phyloP scores from a whole-genome alignment of 2,113 vertebrate genomes.

The Carassius carassius region DNA sequence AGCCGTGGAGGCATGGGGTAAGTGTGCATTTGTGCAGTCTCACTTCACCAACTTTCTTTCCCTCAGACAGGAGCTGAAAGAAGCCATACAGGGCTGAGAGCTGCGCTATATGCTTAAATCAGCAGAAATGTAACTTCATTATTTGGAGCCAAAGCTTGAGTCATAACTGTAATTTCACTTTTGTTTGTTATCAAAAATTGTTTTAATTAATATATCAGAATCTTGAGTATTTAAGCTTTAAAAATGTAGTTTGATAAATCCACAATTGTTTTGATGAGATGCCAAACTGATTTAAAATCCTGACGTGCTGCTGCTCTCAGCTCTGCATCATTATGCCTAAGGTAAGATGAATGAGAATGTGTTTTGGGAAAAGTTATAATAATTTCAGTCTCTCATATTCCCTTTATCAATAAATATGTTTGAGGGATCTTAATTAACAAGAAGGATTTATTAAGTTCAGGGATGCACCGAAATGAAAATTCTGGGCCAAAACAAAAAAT shows the following conservation, averaged over 20 bases:
- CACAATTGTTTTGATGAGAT: neutral
- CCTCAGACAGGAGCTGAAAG: conserved; percentile 79
- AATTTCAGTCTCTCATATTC: neutral
- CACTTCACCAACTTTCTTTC: conserved; percentile 42
- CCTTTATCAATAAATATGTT: neutral
- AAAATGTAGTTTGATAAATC: too few relatives aligned
- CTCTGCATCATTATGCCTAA: conserved; percentile 59
- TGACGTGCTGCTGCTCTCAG: conserved; percentile 3
- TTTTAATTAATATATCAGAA: neutral
- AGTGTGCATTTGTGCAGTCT: conserved; percentile 77
- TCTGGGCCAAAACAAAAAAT: too few relatives aligned
- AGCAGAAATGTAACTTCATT: neutral
- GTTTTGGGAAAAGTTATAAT: conserved; percentile 13
- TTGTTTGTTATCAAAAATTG: too few relatives aligned
- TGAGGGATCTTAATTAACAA: neutral
- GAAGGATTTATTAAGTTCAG: neutral
- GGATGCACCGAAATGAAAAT: too few relatives aligned
- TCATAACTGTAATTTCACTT: neutral
- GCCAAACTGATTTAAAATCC: neutral
- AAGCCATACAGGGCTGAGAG: conserved; percentile 82
- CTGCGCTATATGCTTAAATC: neutral
- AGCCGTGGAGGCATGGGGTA: conserved; percentile 98
- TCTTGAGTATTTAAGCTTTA: neutral
- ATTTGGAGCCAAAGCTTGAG: neutral
- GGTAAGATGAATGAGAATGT: conserved; percentile 69